phyloP scores from a whole-genome alignment of 2,888 invertebrate species.

The Ametastegia equiseti region DNA sequence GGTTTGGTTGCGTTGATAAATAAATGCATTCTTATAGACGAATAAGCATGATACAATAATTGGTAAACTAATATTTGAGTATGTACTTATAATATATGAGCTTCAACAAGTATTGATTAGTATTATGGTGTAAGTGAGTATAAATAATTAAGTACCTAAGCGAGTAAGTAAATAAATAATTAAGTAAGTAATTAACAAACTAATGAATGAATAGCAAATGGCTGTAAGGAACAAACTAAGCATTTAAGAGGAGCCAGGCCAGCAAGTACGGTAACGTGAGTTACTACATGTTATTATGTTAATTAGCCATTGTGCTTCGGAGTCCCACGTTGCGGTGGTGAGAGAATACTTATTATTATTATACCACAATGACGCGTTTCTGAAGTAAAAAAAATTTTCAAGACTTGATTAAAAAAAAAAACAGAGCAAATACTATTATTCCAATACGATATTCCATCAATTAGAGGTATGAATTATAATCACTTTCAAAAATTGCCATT shows the following conservation, averaged over 20 bases:
- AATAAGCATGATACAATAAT: conserved; percentile 63
- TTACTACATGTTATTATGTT: conserved; percentile 22
- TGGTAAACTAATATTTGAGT: conserved; percentile 67
- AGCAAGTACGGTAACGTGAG: background rate
- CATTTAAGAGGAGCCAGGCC: conserved; percentile 32
- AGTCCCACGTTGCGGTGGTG: background rate
- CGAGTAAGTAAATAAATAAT: background rate
- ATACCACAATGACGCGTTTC: too few species aligned
- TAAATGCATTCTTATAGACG: background rate
- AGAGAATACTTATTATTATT: background rate
- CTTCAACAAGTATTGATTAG: conserved; percentile 74
- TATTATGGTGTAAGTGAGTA: conserved; percentile 65
- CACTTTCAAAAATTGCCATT: too few species aligned
- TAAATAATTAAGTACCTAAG: background rate
- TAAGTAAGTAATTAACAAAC: background rate
- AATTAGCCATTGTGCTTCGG: conserved; percentile 16
- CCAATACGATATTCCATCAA: too few species aligned
- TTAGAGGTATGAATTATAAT: too few species aligned
- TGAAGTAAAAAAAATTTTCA: background rate
- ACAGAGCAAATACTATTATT: too few species aligned
- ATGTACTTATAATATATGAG: conserved; percentile 72
- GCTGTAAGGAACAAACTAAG: conserved; percentile 48
- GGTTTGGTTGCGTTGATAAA: background rate
- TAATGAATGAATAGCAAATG: background rate
- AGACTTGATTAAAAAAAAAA: background rate